Base-by-base conservation (phyloP, 2,888 invertebrate species). In the Taenaris catops region DNA sequence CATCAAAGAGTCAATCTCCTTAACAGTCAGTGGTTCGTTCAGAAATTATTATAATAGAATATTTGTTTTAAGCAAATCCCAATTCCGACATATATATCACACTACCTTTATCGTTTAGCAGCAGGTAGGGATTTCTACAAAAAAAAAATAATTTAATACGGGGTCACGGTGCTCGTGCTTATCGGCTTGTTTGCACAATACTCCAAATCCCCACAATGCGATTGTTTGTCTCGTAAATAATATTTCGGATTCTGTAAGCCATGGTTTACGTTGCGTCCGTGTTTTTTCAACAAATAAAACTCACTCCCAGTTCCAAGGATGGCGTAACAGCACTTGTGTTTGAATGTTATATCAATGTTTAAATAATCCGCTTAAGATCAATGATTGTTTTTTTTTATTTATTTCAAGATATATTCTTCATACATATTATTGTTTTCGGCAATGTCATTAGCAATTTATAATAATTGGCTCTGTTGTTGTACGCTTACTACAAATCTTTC, bases 171-270 rank as follows among this genome's bases (percentile, higher is more conserved):
- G 56, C 52, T 53, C 36, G 36, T 46, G 64, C 63, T 71, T 71
- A 70, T 67, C 59, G 58, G 44, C 43, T 35, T 67, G 61, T 68
- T 66, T 63, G 61, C 36, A 43, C 51, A 55, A 59, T 58, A 60
- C 60, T 64, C 57, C 49, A 61, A 64, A 63, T 39, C 26, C 58
- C 58, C 55, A 61, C 59, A 66, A 55, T 60, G 56, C 55, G 50
- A 51, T 49, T 71, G 65, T 70, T 67, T 68, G 53, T 62, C 49
- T 49, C 63, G 61, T 71, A 67, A 69, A 71, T 67, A 70, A 67
- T 70, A 48, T 43, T 48, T 41, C 26, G 34, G 34, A 39, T 34
- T 25, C 34, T 26, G 38, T 39, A 34, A 39, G 27, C 43, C 34
- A 20, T 16, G 41, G 31, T 34, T 43, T 36, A 39, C 33, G 14